Evolutionary conservation across 2,888 invertebrate species (phyloP).

Genomic region (Pseudanteris insignis): DNA sequence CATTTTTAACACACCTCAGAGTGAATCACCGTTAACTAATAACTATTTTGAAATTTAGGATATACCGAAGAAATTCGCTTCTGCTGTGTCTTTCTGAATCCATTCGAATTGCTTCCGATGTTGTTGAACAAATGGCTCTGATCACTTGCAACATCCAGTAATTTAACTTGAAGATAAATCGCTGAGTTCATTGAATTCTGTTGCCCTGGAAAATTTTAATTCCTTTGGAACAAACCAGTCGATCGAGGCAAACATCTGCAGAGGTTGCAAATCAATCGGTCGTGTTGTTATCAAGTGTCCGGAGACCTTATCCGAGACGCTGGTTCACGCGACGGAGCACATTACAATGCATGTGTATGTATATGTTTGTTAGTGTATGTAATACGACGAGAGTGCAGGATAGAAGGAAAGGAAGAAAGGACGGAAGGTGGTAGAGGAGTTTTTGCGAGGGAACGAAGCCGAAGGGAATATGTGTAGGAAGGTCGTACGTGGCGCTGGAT

Average conservation of each 20-base stretch:
- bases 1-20: too few species aligned
- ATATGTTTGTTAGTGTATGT: neutral
- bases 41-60: too few species aligned
- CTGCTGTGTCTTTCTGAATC: slow-evolving; percentile 3
- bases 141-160: too few species aligned
- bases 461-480: slow-evolving; percentile 14
- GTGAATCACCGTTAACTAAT: too few species aligned
- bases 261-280: slow-evolving; percentile 45
- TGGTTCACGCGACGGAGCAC: slow-evolving; percentile 49
- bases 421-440: slow-evolving; percentile 5
- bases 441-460: neutral
- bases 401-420: slow-evolving; percentile 31
- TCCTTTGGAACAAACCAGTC: neutral
- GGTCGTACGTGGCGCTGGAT: slow-evolving; percentile 27
- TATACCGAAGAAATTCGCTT: too few species aligned
- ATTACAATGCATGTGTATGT: slow-evolving; percentile 45
- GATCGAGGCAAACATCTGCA: neutral
- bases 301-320: slow-evolving; percentile 44
- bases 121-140: too few species aligned
- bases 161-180: too few species aligned
- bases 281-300: slow-evolving; percentile 33
- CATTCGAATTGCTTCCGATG: too few species aligned
- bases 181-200: too few species aligned
- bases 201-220: slow-evolving; percentile 25
- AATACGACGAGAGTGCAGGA: slow-evolving; percentile 20